These are phyloP conservation scores for Caenorhabditis sp. DNA, from an alignment of 2,888 invertebrate genomes.

Conservation along the genomic window DNA sequence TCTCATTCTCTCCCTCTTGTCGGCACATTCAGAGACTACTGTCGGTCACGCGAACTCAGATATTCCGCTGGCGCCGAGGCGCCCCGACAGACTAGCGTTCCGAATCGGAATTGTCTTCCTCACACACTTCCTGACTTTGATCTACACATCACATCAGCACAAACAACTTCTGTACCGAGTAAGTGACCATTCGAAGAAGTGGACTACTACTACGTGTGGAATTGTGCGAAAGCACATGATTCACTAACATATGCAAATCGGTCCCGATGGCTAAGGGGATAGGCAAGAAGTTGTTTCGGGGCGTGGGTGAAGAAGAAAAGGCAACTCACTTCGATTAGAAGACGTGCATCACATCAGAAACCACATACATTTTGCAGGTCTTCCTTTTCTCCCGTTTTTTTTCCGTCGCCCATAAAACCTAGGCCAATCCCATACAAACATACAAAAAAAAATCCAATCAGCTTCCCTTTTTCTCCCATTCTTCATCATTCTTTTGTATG, in stretches of 20 bases:
- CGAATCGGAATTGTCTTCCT: too few species aligned
- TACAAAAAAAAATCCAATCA: too few species aligned
- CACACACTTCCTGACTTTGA: too few species aligned
- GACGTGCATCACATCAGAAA: conserved; percentile 44
- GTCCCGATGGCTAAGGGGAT: conserved; percentile 25
- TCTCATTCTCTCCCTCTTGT: conserved; percentile 6
- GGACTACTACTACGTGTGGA: too few species aligned
- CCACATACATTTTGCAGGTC: conserved; percentile 29
- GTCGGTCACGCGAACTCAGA: conserved; percentile 52
- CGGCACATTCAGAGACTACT: conserved; percentile 36
- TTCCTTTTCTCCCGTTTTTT: conserved; percentile 4
- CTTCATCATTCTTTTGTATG: too few species aligned
- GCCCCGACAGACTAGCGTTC: conserved; percentile 5
- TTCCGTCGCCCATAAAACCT: too few species aligned
- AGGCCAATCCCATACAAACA: too few species aligned
- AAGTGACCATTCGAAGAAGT: too few species aligned
- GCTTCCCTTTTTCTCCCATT: background rate
- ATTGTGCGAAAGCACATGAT: too few species aligned
- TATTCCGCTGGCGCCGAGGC: conserved; percentile 22
- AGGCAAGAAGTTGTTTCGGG: conserved; percentile 34
- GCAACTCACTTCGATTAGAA: conserved; percentile 48
- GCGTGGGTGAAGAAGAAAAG: conserved; percentile 4
- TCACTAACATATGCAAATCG: conserved; percentile 61
- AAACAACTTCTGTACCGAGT: too few species aligned
- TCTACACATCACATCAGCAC: background rate